A percentile compares a stretch with the other conserved stretches of the same genome.
Evolutionary conservation across 2,888 invertebrate species (phyloP).

Genomic region (Calameuta pallipes): DNA sequence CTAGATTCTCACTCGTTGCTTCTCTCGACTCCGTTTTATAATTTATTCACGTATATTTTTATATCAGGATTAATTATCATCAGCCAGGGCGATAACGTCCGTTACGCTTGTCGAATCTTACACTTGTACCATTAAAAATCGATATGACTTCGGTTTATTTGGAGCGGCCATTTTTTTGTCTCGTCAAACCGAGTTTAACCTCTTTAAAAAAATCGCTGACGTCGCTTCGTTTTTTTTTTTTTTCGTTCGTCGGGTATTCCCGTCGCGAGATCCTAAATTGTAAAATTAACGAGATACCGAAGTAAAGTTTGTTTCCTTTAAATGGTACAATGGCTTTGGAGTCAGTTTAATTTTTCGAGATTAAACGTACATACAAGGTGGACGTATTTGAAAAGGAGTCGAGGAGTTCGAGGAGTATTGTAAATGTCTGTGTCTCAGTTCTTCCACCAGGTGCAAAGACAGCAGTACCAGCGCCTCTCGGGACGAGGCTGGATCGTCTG

Average conservation of each 20-base stretch:
- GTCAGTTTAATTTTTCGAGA: background rate
- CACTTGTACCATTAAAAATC: background rate
- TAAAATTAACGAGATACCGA: background rate
- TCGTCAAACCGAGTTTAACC: no score
- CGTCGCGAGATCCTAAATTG: background rate
- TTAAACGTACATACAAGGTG: background rate
- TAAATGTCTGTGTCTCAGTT: conserved; percentile 32
- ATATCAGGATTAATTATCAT: background rate
- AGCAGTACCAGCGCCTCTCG: conserved; percentile 57
- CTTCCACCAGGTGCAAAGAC: conserved; percentile 61
- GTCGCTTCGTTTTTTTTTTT: background rate
- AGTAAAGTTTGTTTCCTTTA: background rate
- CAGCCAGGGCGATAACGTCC: background rate
- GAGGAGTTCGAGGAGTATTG: background rate
- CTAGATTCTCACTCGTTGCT: conserved; percentile 16
- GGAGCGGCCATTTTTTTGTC: no score
- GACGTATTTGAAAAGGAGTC: background rate
- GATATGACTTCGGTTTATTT: background rate
- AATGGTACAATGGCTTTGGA: background rate
- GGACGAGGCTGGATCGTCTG: conserved; percentile 58
- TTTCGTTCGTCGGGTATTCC: no score
- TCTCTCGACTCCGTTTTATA: background rate
- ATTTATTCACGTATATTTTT: background rate
- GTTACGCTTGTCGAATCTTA: background rate
- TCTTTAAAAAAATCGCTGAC: background rate